phyloP scores from a whole-genome alignment of 2,113 vertebrate species.

The Dipodomys merriami region DNA sequence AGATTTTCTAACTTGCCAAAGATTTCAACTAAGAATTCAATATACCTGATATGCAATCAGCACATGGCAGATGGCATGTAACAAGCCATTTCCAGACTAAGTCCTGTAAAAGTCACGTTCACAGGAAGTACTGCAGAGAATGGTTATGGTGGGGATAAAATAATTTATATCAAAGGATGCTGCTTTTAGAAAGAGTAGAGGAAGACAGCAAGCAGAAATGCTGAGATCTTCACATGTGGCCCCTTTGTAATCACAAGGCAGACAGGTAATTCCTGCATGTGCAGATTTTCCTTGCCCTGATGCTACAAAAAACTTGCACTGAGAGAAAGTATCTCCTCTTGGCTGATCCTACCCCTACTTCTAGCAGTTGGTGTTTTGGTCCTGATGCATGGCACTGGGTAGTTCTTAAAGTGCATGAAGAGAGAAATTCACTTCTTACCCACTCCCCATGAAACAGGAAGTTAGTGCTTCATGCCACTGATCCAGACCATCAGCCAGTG shows the following conservation, averaged over 20 bases:
- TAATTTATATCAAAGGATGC: not conserved
- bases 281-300: slow-evolving; percentile 11
- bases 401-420: not conserved
- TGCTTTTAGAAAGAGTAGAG: slow-evolving; percentile 17
- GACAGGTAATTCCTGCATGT: not conserved
- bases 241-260: slow-evolving; percentile 15
- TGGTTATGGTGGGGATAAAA: not conserved
- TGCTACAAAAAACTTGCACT: not conserved
- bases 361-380: not conserved
- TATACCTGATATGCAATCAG: not conserved
- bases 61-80: not conserved
- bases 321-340: not conserved
- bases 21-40: not conserved
- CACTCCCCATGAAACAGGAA: not conserved
- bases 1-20: slow-evolving; percentile 27
- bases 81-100: slow-evolving; percentile 24
- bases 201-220: not conserved
- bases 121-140: not conserved
- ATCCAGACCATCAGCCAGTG: not conserved
- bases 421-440: too few relatives aligned
- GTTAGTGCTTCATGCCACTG: not conserved
- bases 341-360: not conserved
- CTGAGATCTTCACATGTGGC: not conserved
- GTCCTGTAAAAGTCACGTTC: slow-evolving; percentile 5
- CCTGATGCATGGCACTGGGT: not conserved